These are phyloP conservation scores for Thunnus albacares DNA, from an alignment of 2,797 vertebrate genomes.

Conservation along the genomic window DNA sequence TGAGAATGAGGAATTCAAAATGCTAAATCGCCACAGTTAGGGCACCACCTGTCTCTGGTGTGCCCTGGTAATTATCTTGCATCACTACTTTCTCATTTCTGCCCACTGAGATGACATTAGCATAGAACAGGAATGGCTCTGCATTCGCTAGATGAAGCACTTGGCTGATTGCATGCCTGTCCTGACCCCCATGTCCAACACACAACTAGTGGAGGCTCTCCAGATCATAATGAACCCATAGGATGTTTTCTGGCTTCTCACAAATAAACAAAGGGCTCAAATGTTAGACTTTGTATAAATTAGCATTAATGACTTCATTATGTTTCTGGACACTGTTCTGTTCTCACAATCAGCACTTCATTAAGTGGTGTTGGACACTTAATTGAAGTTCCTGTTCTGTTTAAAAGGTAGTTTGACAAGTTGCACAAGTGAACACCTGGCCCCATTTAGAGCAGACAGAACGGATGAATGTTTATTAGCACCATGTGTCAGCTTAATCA, in stretches of 20 bases:
- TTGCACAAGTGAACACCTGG: conserved; percentile 72
- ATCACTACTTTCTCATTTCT: conserved; percentile 79
- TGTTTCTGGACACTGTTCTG: conserved; percentile 74
- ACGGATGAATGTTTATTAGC: conserved; percentile 68
- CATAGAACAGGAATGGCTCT: conserved; percentile 71
- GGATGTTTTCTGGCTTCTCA: conserved; percentile 79
- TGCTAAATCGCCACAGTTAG: conserved; percentile 78
- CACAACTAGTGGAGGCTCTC: conserved; percentile 67
- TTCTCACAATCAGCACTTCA: conserved; percentile 79
- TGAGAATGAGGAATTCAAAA: conserved; percentile 76
- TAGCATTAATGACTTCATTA: conserved; percentile 85
- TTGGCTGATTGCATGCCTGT: conserved; percentile 75
- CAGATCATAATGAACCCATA: conserved; percentile 80
- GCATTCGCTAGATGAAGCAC: conserved; percentile 67
- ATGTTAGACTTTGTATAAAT: conserved; percentile 85
- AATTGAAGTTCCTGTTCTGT: conserved; percentile 84
- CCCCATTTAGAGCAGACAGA: conserved; percentile 56
- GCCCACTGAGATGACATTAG: conserved; percentile 80
- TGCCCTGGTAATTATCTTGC: conserved; percentile 81
- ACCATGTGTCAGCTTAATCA: conserved; percentile 50
- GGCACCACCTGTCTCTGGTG: conserved; percentile 80
- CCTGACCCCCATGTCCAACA: conserved; percentile 77
- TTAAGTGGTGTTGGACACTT: conserved; percentile 78
- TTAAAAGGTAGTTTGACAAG: conserved; percentile 77
- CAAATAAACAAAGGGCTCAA: conserved; percentile 85